Conservation (phyloP, 30 jellyfish, hydroid and myxozoan genomes). For the Phacellophora camtschatica region DNA sequence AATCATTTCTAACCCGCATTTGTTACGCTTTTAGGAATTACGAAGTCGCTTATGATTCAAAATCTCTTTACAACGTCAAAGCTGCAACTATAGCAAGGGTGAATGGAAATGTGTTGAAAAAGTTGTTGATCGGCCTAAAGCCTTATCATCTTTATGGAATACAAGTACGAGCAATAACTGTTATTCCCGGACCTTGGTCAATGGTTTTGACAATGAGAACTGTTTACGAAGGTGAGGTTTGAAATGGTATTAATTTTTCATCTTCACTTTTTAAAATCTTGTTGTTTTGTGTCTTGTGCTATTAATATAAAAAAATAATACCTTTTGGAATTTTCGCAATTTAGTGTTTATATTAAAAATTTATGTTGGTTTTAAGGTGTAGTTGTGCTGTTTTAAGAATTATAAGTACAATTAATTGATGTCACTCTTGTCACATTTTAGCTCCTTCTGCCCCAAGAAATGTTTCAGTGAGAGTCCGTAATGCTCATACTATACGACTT, state of each 20-base stretch:
- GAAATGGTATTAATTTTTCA: background rate
- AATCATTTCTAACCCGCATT: too few species aligned
- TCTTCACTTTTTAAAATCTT: background rate
- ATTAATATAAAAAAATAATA: too few species aligned
- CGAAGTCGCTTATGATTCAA: constrained; percentile 52
- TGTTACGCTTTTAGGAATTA: constrained; percentile 27
- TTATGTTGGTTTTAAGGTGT: too few species aligned
- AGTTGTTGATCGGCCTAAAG: constrained; percentile 4
- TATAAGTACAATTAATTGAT: background rate
- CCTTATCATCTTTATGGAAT: constrained; percentile 57
- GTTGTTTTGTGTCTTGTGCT: background rate
- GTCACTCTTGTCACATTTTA: background rate
- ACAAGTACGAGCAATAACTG: constrained; percentile 66
- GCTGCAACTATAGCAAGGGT: constrained; percentile 14
- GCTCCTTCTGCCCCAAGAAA: constrained; percentile 88
- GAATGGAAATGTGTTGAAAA: background rate
- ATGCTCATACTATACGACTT: constrained; percentile 27
- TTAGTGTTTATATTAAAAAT: too few species aligned
- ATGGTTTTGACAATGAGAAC: constrained; percentile 21
- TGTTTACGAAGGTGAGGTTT: constrained; percentile 53
- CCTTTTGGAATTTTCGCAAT: too few species aligned
- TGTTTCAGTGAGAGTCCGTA: constrained; percentile 13
- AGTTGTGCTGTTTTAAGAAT: too few species aligned
- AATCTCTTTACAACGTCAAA: background rate
- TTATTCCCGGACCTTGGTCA: constrained; percentile 83